Conservation (phyloP, 2,113 vertebrate genomes). For the Gambusia holbrooki region DNA sequence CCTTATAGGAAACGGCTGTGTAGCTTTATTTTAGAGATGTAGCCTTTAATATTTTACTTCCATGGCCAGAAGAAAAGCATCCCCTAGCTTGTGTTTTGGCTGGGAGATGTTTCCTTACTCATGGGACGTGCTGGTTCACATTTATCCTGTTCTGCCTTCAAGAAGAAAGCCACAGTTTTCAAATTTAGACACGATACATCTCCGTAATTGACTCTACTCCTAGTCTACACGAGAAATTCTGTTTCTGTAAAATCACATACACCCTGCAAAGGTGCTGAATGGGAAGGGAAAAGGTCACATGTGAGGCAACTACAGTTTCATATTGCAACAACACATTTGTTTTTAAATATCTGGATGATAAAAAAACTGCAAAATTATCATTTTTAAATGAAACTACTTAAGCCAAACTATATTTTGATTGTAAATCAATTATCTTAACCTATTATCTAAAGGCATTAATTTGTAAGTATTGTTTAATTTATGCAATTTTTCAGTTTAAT, state of each 20-base stretch:
- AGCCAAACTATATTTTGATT: not conserved
- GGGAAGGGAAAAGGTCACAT: not conserved
- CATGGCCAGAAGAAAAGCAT: slow-evolving; percentile 15
- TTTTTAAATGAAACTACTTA: not conserved
- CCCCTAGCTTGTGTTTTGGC: slow-evolving; percentile 46
- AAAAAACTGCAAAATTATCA: not conserved
- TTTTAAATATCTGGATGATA: not conserved
- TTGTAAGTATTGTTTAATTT: not conserved
- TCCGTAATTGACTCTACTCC: slow-evolving; percentile 55
- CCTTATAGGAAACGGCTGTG: slow-evolving; percentile 21
- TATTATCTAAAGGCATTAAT: not conserved
- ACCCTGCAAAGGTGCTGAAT: slow-evolving; percentile 3
- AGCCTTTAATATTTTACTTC: slow-evolving; percentile 39
- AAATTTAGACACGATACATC: slow-evolving; percentile 60
- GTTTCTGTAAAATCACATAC: slow-evolving; percentile 12
- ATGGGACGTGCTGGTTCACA: slow-evolving; percentile 49
- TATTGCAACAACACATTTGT: not conserved
- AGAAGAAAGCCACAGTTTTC: slow-evolving; percentile 47
- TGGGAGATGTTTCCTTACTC: slow-evolving; percentile 66
- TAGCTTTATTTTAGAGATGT: slow-evolving; percentile 36
- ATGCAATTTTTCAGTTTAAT: not conserved
- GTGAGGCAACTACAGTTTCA: not conserved
- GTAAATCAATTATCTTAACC: not conserved
- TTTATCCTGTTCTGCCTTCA: slow-evolving; percentile 49
- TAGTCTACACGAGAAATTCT: slow-evolving; percentile 18